Evolutionary conservation across 2,797 vertebrate species (phyloP).

Genomic region (Melopsittacus undulatus): DNA sequence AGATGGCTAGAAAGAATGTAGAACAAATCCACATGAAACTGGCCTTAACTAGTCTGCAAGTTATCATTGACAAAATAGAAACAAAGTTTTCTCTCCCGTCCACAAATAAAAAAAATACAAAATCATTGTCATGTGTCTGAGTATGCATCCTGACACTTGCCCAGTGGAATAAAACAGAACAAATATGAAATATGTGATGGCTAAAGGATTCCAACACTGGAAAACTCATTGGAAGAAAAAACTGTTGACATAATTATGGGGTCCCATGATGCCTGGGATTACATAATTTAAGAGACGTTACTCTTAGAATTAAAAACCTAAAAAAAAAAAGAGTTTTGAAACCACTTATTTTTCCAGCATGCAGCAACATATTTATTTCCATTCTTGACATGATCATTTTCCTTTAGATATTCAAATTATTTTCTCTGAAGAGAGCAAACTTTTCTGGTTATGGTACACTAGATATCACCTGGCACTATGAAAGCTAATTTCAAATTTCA

Average conservation of each 20-base stretch:
- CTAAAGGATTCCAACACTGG: background rate
- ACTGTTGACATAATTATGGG: background rate
- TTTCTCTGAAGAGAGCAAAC: background rate
- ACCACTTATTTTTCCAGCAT: background rate
- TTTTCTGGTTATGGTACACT: background rate
- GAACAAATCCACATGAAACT: background rate
- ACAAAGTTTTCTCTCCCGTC: accelerated
- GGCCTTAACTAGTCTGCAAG: background rate
- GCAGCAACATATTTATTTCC: background rate
- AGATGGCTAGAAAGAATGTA: background rate
- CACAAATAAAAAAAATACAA: background rate
- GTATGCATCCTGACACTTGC: background rate
- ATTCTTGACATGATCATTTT: background rate
- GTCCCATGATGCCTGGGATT: background rate
- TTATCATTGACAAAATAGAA: background rate
- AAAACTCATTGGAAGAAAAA: background rate
- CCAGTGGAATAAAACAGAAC: background rate
- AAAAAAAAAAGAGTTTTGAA: background rate
- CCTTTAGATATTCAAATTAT: background rate
- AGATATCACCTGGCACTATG: background rate
- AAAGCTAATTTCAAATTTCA: background rate
- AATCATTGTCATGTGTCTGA: background rate
- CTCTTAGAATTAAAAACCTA: background rate
- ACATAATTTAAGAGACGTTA: background rate
- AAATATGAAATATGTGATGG: background rate